phyloP scores from a whole-genome alignment of 2,888 invertebrate species.

The Phortica okadai region DNA sequence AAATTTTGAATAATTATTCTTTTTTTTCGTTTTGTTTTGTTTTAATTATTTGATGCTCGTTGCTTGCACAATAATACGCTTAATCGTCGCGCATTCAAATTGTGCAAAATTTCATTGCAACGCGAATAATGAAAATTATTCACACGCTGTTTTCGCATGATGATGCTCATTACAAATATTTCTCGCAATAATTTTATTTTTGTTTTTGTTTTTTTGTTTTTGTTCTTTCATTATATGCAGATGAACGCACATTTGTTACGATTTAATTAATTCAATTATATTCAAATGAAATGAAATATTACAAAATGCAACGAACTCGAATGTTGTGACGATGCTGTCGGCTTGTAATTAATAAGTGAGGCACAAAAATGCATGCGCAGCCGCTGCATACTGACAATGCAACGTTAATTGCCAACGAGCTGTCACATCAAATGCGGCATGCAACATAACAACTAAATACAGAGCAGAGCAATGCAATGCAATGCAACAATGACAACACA shows the following conservation, averaged over 20 bases:
- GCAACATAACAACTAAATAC: constrained; percentile 3
- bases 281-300: constrained; percentile 29
- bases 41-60: too few species aligned
- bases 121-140: not conserved
- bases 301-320: not conserved
- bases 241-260: constrained; percentile 28
- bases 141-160: not conserved
- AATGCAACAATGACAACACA: constrained; percentile 38
- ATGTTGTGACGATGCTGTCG: not conserved
- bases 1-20: too few species aligned
- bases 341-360: constrained; percentile 10
- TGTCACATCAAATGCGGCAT: constrained; percentile 13
- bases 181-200: constrained; percentile 11
- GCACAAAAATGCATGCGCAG: not conserved
- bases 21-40: too few species aligned
- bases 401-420: constrained; percentile 26
- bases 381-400: constrained; percentile 35
- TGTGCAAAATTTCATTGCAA: not conserved
- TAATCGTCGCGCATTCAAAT: not conserved
- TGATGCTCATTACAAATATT: not conserved
- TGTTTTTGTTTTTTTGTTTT: constrained; percentile 28
- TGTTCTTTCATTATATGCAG: not conserved
- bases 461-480: not conserved
- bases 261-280: constrained; percentile 49
- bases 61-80: too few species aligned